Base-by-base conservation (phyloP, 23 tunicate species). In the Botrylloides violaceus region DNA sequence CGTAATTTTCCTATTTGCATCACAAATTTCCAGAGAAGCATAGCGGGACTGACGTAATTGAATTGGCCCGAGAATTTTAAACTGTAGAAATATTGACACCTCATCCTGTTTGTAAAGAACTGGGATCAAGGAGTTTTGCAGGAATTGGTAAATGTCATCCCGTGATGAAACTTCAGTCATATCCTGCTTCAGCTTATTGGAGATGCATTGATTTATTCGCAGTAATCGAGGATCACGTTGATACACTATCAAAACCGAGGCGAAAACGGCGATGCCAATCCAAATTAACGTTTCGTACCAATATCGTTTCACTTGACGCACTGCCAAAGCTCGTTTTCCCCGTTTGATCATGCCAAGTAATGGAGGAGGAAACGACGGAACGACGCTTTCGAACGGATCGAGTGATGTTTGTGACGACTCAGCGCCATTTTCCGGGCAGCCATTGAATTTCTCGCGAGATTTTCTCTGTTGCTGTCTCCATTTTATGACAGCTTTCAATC, bases 301-400 rank as follows among this genome's bases (percentile, higher is more conserved):
- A 57, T 80, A 87, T 20, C 82, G 75, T 32, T 64, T 65, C 31
- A 87, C 95, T 38, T 87, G 95, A 20, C 78, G 4, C 23, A 87
- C 86, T 2, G 95, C 82, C 0, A 87, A 50, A 32, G 62, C 76
- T 3, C 84, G 61, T 47, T 80, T 76, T 32, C 95, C 95, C 49
- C 85, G 76, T 35, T 66, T 62, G 6, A 35, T 55, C 60, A 80
- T 59, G 4, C 66, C 55, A 21, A 43, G 47, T 25, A 73, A 75
- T 7, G 75, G 58, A 34, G 85, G 53, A 7, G 53, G 53, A 15
- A 7, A 43, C 15, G 53, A 43, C 53, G 53, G 15, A 15, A 15
- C 15, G 53, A 7, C 53, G 53, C 53, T 15, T 43, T 43, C 15
- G 12, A 43, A 15, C 15, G 9, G 9, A 7, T 43, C 53, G 15